Evolutionary conservation across 2,113 vertebrate genomes (phyloP).

Genomic region (Hystrix cristata): DNA sequence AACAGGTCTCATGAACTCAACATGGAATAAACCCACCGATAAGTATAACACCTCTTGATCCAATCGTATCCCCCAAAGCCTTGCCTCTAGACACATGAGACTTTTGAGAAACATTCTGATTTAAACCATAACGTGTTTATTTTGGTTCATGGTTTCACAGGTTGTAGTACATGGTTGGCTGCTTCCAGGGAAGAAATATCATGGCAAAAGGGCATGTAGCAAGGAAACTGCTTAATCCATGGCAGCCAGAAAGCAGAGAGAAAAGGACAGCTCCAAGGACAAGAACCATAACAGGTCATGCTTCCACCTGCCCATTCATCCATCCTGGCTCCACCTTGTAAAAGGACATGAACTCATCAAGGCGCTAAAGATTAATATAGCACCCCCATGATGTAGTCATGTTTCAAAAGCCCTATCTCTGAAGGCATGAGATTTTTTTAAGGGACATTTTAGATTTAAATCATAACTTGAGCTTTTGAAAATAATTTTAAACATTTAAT

Average conservation of each 20-base stretch:
- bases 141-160: background rate
- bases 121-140: background rate
- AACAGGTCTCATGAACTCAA: background rate
- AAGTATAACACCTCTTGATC: background rate
- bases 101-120: background rate
- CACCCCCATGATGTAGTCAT: background rate
- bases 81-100: background rate
- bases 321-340: background rate
- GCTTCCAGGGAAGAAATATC: background rate
- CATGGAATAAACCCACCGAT: background rate
- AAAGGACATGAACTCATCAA: background rate
- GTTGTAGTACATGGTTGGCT: background rate
- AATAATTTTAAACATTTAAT: conserved; percentile 16
- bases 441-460: background rate
- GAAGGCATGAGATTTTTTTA: background rate
- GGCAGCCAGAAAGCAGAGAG: background rate
- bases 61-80: background rate
- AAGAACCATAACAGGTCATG: background rate
- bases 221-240: background rate
- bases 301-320: background rate
- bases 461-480: background rate
- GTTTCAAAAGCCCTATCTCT: background rate
- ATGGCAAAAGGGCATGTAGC: background rate
- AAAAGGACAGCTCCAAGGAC: too few species aligned
- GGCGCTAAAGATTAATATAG: background rate